Base-by-base conservation (phyloP, 2,888 invertebrate species). In the Digitonthophagus gazella region DNA sequence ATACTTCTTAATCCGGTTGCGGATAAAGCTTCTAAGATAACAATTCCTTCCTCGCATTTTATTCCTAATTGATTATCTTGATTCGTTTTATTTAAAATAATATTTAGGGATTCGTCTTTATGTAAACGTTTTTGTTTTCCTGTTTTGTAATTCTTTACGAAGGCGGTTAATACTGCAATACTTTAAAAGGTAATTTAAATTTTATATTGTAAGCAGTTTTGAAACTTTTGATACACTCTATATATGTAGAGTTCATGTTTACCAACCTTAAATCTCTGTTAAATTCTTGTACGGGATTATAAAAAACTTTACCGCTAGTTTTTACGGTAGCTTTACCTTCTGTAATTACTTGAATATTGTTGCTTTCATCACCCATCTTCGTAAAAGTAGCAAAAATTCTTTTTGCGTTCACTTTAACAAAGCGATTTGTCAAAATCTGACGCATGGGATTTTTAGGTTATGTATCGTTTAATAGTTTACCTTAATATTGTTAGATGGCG, bases 221-320 rank as follows among this genome's bases (percentile, higher is more conserved):
- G n/a, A n/a, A n/a, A n/a, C n/a, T n/a, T n/a, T n/a, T n/a, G n/a
- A n/a, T n/a, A n/a, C n/a, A n/a, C n/a, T n/a, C n/a, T n/a, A n/a
- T n/a, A n/a, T n/a, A n/a, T n/a, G n/a, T n/a, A n/a, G n/a, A n/a
- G n/a, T n/a, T n/a, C n/a, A n/a, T n/a, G n/a, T n/a, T n/a, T 20
- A 61, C 15, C 58, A 78, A 86, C 86, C 90, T 93, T 65, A 99
- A 84, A 84, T 99, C 99, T 73, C 99, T 87, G 81, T 99, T 99
- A 78, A 99, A 99, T 82, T 99, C 97, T 83, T 98, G 97, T 0
- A 98, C 98, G 0, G 98, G 95, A 84, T 99, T 99, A 80, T 99
- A 99, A 83, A 99, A 99, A 0, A 98, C 97, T 79, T 91, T 91
- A 54, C 91, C 90, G 58, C 86, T 85, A 1, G 93, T 87, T 66